Base-by-base conservation (phyloP, 2,797 vertebrate species). In the Alca torda region DNA sequence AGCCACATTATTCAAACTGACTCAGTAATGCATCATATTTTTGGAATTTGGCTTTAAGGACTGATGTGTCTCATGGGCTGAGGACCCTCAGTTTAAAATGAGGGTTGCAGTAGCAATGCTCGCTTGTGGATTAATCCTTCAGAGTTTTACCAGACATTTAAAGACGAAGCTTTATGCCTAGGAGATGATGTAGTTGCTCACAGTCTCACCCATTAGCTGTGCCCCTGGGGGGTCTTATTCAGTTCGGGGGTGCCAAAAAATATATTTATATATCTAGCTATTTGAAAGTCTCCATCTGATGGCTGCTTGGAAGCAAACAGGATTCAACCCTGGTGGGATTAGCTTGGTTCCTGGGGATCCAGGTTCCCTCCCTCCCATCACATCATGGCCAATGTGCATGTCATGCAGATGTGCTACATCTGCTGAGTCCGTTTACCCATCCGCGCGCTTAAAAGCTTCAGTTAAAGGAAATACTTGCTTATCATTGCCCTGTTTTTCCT, bases 351-450 rank as follows among this genome's bases (percentile, higher is more conserved):
- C 79, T n/a, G 87, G 17, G 41, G 46, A 54, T n/a, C n/a, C 5
- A 0, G 4, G 0, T 75, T 87, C 76, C 73, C 37, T 89, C 84
- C 30, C 25, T 79, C 54, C 70, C 8, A 8, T 13, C 9, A 4
- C 46, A 25, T 46, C 1, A 0, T 30, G 51, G 43, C 41, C 39
- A 45, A 2, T 0, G 1, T 12, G 46, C 4, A 0, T 35, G n/a
- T 93, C 37, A 0, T 15, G 14, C 82, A 81, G 69, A 63, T 90
- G 89, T 61, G 24, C 70, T 35, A 3, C 59, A 33, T 80, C 61
- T 89, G 50, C 69, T 60, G 54, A 70, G 51, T 51, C 54, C 11
- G 0, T 73, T 93, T 15, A 53, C 86, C 63, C 63, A 12, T 73
- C 67, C 12, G 1, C 1, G 0, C 2, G 3, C 68, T 90, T 76